Conservation (phyloP, 2,113 vertebrate genomes). For the Elachura formosa region DNA sequence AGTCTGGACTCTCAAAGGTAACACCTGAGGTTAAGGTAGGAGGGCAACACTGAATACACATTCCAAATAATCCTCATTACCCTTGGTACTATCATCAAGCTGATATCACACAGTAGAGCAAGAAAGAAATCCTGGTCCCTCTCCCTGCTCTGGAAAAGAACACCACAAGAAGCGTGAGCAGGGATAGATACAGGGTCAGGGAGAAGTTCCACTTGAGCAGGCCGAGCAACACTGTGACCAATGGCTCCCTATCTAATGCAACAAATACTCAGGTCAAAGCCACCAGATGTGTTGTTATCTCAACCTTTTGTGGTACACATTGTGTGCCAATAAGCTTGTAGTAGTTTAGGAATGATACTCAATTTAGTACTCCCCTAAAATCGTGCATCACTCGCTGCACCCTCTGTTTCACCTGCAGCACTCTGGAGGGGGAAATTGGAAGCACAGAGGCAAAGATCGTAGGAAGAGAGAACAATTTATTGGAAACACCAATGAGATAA, state of each 20-base stretch:
- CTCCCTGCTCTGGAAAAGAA: not conserved
- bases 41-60: not conserved
- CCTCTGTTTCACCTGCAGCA: not conserved
- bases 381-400: fast-evolving
- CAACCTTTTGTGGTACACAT: not conserved
- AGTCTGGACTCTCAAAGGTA: not conserved
- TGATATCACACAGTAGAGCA: not conserved
- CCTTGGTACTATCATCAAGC: not conserved
- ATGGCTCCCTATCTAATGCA: not conserved
- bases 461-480: not conserved
- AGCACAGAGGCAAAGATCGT: not conserved
- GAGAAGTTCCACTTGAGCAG: not conserved
- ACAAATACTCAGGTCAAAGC: not conserved
- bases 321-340: not conserved
- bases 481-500: not conserved
- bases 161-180: not conserved
- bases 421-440: not conserved
- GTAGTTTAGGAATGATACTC: not conserved
- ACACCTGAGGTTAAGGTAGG: not conserved
- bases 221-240: not conserved
- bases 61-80: not conserved
- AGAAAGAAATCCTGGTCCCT: not conserved
- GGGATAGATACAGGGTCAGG: no score
- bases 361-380: not conserved
- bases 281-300: not conserved